Base-by-base conservation (phyloP, 2,113 vertebrate genomes). In the Trochalopteron elliotii region DNA sequence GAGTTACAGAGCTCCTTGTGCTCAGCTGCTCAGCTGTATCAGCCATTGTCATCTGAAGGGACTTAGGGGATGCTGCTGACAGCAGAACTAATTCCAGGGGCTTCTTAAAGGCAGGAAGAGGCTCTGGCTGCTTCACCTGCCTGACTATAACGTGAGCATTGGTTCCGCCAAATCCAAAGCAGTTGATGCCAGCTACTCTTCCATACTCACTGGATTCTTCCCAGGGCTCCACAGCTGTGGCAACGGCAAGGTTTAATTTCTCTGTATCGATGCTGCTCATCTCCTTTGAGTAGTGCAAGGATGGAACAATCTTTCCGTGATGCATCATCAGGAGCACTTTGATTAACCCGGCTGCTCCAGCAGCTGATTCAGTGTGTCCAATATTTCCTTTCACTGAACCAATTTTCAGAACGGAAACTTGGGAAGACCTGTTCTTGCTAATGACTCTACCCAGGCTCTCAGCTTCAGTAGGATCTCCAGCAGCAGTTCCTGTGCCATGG, bases 251-350 rank as follows among this genome's bases (percentile, higher is more conserved):
- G 47, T 98, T 98, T 56, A 99, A 89, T 53, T 95, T 93, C 89
- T 98, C 96, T 35, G 96, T 76, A 45, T 99, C 96, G 1, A 99
- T 96, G 90, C 98, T 98, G 63, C 98, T 95, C 50, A 40, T 96
- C 39, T 98, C 95, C 64, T 98, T 97, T 0, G 98, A 98, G 95
- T 98, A 99, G 92, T 98, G 98, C 77, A 99, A 81, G 12, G 98
- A 98, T 15, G 99, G 98, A 55, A 98, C 98, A 76, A 99, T 98
- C 52, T 97, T 98, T 68, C 96, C 95, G 49, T 99, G 96, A 72
- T 98, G 98, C 98, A 99, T 99, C 99, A 99, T 99, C 37, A 99
- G 91, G 15, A 99, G 98, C 75, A 99, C 98, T 97, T 99, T 99
- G 87, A 99, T 99, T 31, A 99, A 97, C 56, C 96, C 98, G 2